phyloP scores from a whole-genome alignment of 2,797 vertebrate genomes.

The Gila robusta region DNA sequence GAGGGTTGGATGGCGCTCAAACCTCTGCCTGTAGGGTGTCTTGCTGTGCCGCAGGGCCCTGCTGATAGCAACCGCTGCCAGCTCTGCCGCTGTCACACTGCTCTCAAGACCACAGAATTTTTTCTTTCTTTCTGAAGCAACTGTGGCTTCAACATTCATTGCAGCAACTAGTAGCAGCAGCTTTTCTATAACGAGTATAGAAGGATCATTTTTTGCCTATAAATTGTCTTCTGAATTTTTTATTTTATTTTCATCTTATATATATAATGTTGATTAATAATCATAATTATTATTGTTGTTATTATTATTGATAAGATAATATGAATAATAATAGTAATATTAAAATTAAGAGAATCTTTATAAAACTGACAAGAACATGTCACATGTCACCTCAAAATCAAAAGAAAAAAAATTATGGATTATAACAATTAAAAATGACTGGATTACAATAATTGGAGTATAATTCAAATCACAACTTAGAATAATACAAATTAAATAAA shows the following conservation, averaged over 20 bases:
- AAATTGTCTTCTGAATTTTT: background rate
- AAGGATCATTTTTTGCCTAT: background rate
- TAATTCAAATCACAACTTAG: background rate
- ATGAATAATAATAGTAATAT: background rate
- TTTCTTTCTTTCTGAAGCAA: constrained; percentile 63
- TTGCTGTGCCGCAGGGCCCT: constrained; percentile 45
- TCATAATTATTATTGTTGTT: too few species aligned
- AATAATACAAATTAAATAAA: background rate
- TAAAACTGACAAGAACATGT: background rate
- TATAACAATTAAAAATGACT: background rate
- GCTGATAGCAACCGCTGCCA: constrained; percentile 55
- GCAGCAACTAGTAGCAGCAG: background rate
- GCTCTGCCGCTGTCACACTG: constrained; percentile 50
- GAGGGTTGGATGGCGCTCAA: constrained; percentile 60
- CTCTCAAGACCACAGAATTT: constrained; percentile 53
- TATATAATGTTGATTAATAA: too few species aligned
- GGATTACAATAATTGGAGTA: background rate
- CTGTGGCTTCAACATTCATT: constrained; percentile 12
- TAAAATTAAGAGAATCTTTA: background rate
- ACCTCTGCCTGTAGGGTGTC: constrained; percentile 51
- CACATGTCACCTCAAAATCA: background rate
- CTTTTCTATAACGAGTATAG: background rate
- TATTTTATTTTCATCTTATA: too few species aligned
- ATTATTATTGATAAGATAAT: too few species aligned
- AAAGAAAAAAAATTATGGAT: background rate